These are phyloP conservation scores for Siniperca undulata DNA, from an alignment of 2,797 vertebrate species.

Conservation along the genomic window DNA sequence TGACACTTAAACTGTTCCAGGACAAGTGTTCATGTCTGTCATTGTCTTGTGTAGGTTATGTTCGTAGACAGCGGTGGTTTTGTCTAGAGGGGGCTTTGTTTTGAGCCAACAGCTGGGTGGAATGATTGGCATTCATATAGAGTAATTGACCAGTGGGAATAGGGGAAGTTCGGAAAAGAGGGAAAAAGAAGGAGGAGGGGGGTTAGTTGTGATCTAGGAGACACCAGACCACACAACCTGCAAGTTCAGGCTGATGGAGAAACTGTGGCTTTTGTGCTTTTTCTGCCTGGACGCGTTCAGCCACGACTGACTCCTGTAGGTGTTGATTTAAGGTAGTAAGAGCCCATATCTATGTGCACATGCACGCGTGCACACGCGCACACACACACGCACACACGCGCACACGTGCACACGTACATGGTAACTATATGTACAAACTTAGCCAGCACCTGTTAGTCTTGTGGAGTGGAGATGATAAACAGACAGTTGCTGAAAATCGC, in stretches of 20 bases:
- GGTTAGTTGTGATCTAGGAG: slow-evolving; percentile 70
- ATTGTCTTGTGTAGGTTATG: slow-evolving; percentile 69
- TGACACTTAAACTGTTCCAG: slow-evolving; percentile 43
- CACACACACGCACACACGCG: background rate
- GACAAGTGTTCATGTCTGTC: slow-evolving; percentile 75
- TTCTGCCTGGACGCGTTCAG: slow-evolving; percentile 72
- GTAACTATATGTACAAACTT: slow-evolving; percentile 31
- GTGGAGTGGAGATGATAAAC: slow-evolving; percentile 46
- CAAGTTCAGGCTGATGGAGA: slow-evolving; percentile 77
- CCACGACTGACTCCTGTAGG: slow-evolving; percentile 64
- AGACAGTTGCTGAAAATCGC: slow-evolving; percentile 40
- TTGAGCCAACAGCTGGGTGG: slow-evolving; percentile 85
- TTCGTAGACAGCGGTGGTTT: slow-evolving; percentile 73
- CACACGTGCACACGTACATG: background rate
- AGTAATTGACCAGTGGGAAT: slow-evolving; percentile 84
- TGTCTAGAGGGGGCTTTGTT: slow-evolving; percentile 83
- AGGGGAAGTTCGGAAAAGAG: slow-evolving; percentile 61
- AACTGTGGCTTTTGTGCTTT: slow-evolving; percentile 74
- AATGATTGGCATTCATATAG: slow-evolving; percentile 86
- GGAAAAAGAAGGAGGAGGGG: slow-evolving; percentile 15
- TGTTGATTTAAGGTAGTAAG: slow-evolving; percentile 80
- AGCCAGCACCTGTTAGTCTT: slow-evolving; percentile 53
- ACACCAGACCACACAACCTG: slow-evolving; percentile 85
- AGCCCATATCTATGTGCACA: slow-evolving; percentile 46
- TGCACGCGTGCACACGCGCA: slow-evolving; percentile 7